Evolutionary conservation across 2,113 vertebrate species (phyloP).

Genomic region (Tragelaphus scriptus): DNA sequence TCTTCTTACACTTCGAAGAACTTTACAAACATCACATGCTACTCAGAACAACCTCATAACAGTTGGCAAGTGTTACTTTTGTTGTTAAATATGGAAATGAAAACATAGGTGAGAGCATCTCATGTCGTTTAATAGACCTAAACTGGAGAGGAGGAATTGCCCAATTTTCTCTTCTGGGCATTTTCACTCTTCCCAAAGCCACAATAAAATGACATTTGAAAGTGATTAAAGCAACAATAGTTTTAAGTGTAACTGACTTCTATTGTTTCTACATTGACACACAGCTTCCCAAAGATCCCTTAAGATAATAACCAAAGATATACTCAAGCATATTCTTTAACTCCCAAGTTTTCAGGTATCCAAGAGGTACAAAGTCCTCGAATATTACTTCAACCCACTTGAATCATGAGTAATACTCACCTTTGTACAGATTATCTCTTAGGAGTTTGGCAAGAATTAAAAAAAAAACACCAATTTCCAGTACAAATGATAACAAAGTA

Average conservation of each 20-base stretch:
- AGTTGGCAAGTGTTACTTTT: conserved; percentile 5
- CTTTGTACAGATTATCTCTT: conserved; percentile 21
- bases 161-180: not conserved
- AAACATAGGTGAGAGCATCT: not conserved
- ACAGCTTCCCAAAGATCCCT: not conserved
- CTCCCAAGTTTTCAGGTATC: conserved; percentile 2
- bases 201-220: not conserved
- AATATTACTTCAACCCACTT: conserved; percentile 2
- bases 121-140: not conserved
- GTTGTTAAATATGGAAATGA: not conserved
- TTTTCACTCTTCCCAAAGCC: not conserved
- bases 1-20: conserved; percentile 7
- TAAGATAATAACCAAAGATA: not conserved
- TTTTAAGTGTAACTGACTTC: not conserved
- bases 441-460: not conserved
- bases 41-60: not conserved
- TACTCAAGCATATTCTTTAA: not conserved
- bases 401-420: not conserved
- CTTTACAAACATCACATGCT: not conserved
- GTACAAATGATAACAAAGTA: not conserved
- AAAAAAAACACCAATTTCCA: not conserved
- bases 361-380: not conserved
- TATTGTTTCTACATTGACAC: not conserved
- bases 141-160: not conserved
- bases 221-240: not conserved